These are phyloP conservation scores for Abrostola tripartita DNA, from an alignment of 2,888 invertebrate genomes.

Conservation along the genomic window DNA sequence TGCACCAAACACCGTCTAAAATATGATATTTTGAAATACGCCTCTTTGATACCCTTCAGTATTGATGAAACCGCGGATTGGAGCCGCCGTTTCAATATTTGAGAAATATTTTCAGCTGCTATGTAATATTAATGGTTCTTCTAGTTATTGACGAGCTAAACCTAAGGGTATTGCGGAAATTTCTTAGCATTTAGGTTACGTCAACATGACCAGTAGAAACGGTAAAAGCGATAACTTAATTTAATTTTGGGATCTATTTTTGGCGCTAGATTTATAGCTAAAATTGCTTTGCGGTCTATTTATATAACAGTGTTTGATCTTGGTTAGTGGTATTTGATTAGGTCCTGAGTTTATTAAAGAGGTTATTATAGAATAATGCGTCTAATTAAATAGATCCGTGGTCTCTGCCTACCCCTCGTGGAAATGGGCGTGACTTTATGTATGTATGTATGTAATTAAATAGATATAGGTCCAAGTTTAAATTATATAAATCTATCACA, in stretches of 20 bases:
- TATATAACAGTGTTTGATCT: no score
- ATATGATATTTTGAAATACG: slow-evolving; percentile 64
- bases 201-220: not conserved
- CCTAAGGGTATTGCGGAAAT: slow-evolving; percentile 27
- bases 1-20: slow-evolving; percentile 46
- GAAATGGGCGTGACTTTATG: no score
- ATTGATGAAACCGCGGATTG: slow-evolving; percentile 62
- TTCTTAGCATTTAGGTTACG: slow-evolving; percentile 5
- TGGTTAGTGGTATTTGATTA: no score
- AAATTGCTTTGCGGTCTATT: not conserved
- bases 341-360: no score
- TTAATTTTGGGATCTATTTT: not conserved
- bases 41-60: slow-evolving; percentile 60
- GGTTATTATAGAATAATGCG: no score
- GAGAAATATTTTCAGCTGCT: slow-evolving; percentile 65
- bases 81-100: slow-evolving; percentile 66
- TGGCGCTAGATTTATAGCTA: not conserved
- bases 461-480: no score
- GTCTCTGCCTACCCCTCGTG: no score
- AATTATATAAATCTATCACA: no score
- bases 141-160: slow-evolving; percentile 37
- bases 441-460: no score
- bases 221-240: not conserved
- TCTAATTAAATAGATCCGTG: no score
- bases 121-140: slow-evolving; percentile 69